Conservation (phyloP, 2,797 vertebrate species). For the Tangara arthus region DNA sequence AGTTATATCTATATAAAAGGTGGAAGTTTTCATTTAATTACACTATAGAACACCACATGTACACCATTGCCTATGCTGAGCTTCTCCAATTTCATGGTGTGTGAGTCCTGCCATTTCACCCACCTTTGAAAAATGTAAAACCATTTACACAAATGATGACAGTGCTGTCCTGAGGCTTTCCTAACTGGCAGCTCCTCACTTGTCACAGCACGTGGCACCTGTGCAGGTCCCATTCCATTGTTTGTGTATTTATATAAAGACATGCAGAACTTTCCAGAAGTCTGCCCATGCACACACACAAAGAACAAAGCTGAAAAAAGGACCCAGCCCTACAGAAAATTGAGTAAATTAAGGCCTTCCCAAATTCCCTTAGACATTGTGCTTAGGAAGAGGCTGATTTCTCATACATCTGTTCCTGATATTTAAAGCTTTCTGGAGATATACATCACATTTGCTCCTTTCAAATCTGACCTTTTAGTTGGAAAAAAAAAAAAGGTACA, state of each 20-base stretch:
- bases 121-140: neutral
- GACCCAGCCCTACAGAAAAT: neutral
- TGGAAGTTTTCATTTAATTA: neutral
- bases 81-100: neutral
- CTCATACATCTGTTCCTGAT: neutral
- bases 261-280: neutral
- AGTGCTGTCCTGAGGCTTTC: neutral
- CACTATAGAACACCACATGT: accelerated
- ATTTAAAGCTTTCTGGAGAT: neutral
- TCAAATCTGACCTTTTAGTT: slow-evolving; percentile 14
- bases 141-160: neutral
- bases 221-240: neutral
- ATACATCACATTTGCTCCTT: neutral
- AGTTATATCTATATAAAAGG: too few relatives aligned
- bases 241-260: neutral
- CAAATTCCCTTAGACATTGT: neutral
- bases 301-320: neutral
- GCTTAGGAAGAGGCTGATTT: neutral
- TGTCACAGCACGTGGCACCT: neutral
- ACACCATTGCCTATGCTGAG: accelerated
- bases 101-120: neutral
- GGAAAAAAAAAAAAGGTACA: neutral
- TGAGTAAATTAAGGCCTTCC: neutral
- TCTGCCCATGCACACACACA: accelerated
- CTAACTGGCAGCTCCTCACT: neutral